Percentiles rank a stretch among this genome's conserved stretches.
These are phyloP conservation scores for Eremophila alpestris DNA, from an alignment of 2,797 vertebrate genomes.

Conservation along the genomic window DNA sequence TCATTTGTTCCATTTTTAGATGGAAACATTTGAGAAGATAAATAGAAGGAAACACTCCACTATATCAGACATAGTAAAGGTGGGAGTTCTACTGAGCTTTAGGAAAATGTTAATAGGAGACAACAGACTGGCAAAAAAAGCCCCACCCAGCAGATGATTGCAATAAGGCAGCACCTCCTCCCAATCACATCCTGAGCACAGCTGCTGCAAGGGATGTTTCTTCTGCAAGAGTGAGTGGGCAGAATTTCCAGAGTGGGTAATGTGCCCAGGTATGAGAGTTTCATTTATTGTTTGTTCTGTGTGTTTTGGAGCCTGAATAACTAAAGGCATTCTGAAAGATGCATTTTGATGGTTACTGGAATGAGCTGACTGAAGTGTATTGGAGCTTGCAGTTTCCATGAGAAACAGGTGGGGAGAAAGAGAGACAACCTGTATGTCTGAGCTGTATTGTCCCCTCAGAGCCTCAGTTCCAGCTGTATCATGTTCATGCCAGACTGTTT, in stretches of 20 bases:
- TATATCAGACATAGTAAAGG: neutral
- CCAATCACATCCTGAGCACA: neutral
- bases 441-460: neutral
- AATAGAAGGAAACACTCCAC: neutral
- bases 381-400: neutral
- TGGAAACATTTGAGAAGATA: neutral
- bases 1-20: neutral
- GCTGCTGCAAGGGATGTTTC: neutral
- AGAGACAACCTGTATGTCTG: neutral
- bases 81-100: neutral
- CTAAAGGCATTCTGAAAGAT: neutral
- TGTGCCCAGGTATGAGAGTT: fast-evolving
- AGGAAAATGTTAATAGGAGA: neutral
- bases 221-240: neutral
- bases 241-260: neutral
- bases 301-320: neutral
- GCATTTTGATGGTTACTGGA: neutral
- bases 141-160: neutral
- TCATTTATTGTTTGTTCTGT: neutral
- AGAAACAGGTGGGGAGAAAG: neutral
- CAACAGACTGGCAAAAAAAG: neutral
- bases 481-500: neutral
- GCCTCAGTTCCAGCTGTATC: neutral
- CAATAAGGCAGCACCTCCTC: neutral
- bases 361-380: neutral